A percentile compares a stretch with the other conserved stretches of the same genome.
phyloP scores from a whole-genome alignment of 30 jellyfish, hydroid and myxozoan genomes.

The Pelagia noctiluca region DNA sequence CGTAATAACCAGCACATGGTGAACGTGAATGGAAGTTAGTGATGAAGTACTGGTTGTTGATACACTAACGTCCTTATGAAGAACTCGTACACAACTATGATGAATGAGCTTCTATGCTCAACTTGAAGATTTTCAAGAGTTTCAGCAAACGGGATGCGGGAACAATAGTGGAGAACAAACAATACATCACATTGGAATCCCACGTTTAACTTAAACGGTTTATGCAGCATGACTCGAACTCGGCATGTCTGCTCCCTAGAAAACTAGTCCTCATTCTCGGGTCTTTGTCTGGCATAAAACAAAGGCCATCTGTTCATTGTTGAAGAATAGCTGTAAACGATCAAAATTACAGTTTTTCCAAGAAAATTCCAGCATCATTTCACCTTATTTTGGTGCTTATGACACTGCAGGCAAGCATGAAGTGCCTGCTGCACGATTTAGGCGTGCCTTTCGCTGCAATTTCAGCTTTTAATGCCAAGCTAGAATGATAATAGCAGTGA shows the following conservation, averaged over 20 bases:
- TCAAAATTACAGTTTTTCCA: conserved; percentile 27
- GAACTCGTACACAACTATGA: too few species aligned
- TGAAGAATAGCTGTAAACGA: conserved; percentile 59
- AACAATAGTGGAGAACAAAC: conserved; percentile 42
- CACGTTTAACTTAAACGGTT: conserved; percentile 67
- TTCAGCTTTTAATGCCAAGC: background rate
- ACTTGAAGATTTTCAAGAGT: background rate
- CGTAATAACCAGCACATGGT: too few species aligned
- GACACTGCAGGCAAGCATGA: conserved; percentile 31
- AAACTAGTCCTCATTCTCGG: conserved; percentile 31
- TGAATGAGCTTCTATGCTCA: too few species aligned
- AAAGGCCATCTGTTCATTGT: conserved; percentile 78
- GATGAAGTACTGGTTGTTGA: too few species aligned
- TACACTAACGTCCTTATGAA: too few species aligned
- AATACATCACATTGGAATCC: conserved; percentile 38
- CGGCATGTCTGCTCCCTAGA: conserved; percentile 58
- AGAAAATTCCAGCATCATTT: conserved; percentile 15
- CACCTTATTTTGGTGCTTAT: conserved; percentile 8
- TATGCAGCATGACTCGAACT: conserved; percentile 19
- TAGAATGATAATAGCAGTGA: conserved; percentile 1
- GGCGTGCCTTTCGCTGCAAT: background rate
- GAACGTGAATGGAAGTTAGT: too few species aligned
- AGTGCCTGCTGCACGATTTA: background rate
- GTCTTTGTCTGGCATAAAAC: conserved; percentile 68
- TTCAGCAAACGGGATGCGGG: background rate